A percentile compares a stretch with the other conserved stretches of the same genome.
Conservation (phyloP, 2,797 vertebrate species). For the Pipistrellus pipistrellus region DNA sequence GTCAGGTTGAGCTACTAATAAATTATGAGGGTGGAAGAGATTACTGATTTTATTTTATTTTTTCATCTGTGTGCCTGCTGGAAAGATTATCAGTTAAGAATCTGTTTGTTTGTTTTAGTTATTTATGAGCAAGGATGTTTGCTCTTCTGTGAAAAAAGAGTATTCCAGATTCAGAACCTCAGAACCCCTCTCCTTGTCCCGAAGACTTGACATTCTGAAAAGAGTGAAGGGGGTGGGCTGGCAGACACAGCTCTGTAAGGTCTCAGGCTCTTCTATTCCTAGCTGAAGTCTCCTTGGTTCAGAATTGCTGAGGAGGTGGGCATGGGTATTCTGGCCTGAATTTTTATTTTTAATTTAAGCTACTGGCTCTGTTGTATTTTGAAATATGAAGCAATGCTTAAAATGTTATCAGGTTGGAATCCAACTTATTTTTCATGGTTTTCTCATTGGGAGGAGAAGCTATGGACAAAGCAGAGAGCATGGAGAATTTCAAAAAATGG, state of each 20-base stretch:
- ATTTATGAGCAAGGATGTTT: conserved; percentile 36
- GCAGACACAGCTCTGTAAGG: neutral
- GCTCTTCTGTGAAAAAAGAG: neutral
- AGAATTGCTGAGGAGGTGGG: neutral
- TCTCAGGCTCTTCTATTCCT: neutral
- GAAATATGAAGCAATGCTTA: neutral
- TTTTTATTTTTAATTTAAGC: neutral
- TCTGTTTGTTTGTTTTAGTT: neutral
- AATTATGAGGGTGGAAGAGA: conserved; percentile 59
- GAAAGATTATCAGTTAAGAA: neutral
- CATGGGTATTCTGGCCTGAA: neutral
- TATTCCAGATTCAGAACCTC: neutral
- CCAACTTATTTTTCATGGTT: neutral
- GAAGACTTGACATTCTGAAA: neutral
- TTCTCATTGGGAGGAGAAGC: neutral
- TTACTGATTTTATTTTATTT: conserved; percentile 63
- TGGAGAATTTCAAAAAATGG: neutral
- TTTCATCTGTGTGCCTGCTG: conserved; percentile 26
- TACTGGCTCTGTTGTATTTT: neutral
- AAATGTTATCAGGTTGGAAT: neutral
- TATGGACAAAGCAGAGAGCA: conserved; percentile 1
- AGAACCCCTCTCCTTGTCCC: neutral
- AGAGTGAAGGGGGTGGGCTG: neutral
- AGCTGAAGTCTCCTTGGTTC: neutral
- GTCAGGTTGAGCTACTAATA: conserved; percentile 48